phyloP scores from a whole-genome alignment of 2,888 invertebrate genomes.

The Callosobruchus maculatus region DNA sequence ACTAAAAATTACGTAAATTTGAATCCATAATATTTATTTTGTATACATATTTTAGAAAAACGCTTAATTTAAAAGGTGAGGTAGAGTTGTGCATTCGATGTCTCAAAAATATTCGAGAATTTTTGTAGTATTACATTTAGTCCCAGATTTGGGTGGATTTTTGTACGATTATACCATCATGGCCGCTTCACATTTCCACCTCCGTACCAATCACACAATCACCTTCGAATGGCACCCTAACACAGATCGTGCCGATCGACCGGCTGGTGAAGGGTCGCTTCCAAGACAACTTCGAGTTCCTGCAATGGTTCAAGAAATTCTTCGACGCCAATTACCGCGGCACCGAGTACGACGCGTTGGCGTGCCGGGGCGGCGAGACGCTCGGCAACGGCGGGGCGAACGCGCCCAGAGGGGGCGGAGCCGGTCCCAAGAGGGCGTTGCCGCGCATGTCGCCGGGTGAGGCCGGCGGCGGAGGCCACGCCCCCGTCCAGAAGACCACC shows the following conservation, averaged over 20 bases:
- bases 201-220: background rate
- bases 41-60: too few relatives aligned
- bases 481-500: conserved; percentile 27
- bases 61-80: too few relatives aligned
- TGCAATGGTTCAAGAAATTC: conserved; percentile 99
- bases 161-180: background rate
- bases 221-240: background rate
- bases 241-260: conserved; percentile 88
- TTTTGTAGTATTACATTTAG: too few relatives aligned
- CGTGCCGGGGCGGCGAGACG: conserved; percentile 78
- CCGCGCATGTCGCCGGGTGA: conserved; percentile 3
- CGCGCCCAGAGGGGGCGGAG: conserved; percentile 45
- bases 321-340: conserved; percentile 99
- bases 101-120: too few relatives aligned
- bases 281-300: conserved; percentile 99
- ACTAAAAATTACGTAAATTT: too few relatives aligned
- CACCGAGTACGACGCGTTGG: conserved; percentile 87
- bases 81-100: too few relatives aligned
- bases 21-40: too few relatives aligned
- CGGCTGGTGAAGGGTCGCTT: conserved; percentile 96
- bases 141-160: background rate
- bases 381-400: conserved; percentile 74
- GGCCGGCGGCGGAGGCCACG: background rate
- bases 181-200: background rate
- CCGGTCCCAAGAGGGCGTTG: conserved; percentile 36